phyloP scores from a whole-genome alignment of 2,113 vertebrate genomes.

The Brachypodius melanocephalos region DNA sequence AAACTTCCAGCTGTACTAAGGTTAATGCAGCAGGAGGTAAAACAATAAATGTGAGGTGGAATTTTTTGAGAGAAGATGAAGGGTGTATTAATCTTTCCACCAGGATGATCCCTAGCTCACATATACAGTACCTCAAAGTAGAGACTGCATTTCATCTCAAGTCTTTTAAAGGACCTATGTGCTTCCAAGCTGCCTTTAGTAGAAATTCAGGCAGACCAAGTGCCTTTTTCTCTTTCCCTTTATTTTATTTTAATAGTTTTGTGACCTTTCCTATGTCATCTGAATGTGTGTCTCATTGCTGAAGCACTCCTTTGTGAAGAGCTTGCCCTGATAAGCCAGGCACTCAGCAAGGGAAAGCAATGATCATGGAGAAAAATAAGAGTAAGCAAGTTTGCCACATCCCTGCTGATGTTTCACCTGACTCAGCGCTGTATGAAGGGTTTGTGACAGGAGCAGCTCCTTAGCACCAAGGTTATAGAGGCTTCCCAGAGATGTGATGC shows the following conservation, averaged over 20 bases:
- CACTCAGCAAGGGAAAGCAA: neutral
- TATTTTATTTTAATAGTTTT: neutral
- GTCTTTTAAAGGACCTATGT: neutral
- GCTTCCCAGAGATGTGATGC: neutral
- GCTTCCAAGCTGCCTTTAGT: neutral
- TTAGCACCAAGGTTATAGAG: neutral
- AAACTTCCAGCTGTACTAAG: neutral
- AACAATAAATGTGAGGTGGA: neutral
- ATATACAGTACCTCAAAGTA: neutral
- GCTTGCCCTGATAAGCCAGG: neutral
- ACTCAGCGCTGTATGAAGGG: neutral
- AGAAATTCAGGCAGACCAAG: neutral
- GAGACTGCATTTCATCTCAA: neutral
- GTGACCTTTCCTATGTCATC: neutral
- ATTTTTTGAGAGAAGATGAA: neutral
- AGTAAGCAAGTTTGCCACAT: constrained; percentile 29
- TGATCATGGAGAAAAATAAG: neutral
- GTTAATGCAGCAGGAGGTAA: neutral
- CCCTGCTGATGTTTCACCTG: constrained; percentile 5
- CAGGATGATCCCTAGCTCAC: neutral
- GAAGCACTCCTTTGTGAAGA: neutral
- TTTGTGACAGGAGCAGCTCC: constrained; percentile 14
- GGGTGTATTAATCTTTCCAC: neutral
- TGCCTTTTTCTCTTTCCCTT: neutral
- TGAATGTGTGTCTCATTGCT: neutral